phyloP scores from a whole-genome alignment of 2,888 invertebrate species.

The Rhyacophila evoluta region DNA sequence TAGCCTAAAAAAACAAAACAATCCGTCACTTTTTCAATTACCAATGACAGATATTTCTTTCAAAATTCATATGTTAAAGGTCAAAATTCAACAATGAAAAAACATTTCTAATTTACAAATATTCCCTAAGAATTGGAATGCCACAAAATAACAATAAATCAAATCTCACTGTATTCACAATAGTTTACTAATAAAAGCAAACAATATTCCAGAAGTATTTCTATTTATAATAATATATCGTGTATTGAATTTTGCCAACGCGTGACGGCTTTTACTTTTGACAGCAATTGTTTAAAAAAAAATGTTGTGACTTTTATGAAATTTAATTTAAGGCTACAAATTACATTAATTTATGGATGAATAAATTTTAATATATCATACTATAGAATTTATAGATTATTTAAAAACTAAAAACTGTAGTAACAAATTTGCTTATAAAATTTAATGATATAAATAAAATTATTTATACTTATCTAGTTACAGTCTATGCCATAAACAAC shows the following conservation, averaged over 20 bases:
- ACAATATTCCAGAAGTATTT: not conserved
- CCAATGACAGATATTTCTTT: not conserved
- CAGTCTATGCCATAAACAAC: no score
- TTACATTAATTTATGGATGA: no score
- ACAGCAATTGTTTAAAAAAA: slow-evolving; percentile 32
- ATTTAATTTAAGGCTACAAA: slow-evolving; percentile 31
- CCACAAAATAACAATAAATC: not conserved
- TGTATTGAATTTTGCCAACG: not conserved
- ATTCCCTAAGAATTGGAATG: not conserved
- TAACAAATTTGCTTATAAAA: no score
- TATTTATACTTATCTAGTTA: no score
- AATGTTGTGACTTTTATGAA: slow-evolving; percentile 27
- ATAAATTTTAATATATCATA: not conserved
- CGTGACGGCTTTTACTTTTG: not conserved
- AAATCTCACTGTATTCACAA: not conserved
- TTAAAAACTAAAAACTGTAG: no score
- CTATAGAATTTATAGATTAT: not conserved
- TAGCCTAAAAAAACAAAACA: slow-evolving; percentile 15
- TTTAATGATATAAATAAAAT: no score
- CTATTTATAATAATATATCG: slow-evolving; percentile 7
- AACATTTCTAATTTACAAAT: not conserved
- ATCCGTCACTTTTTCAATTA: not conserved
- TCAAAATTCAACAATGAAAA: not conserved
- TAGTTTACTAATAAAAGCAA: not conserved
- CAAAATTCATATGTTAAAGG: not conserved